Conservation (phyloP, 2,113 vertebrate species). For the Struthio camelus region DNA sequence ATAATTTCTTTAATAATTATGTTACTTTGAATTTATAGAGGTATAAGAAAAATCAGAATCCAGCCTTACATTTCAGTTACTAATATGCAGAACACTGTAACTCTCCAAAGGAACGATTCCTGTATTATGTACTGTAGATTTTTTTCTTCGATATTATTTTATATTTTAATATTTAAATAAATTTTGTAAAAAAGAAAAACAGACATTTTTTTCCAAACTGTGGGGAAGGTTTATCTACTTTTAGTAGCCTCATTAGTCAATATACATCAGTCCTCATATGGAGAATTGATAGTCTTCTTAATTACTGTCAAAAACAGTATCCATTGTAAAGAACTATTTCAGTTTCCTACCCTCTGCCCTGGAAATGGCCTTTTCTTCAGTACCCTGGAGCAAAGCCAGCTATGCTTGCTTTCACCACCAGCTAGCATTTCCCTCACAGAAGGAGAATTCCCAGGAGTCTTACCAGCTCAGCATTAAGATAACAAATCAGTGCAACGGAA, state of each 20-base stretch:
- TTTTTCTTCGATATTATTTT: not conserved
- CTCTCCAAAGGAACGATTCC: not conserved
- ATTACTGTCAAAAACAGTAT: not conserved
- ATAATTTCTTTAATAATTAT: not conserved
- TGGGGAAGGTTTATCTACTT: not conserved
- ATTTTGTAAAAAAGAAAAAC: not conserved
- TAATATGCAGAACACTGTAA: not conserved
- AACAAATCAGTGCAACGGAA: not conserved
- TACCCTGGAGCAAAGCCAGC: not conserved
- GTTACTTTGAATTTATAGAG: not conserved
- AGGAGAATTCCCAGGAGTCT: not conserved
- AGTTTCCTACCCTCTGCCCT: not conserved
- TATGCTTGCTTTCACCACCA: not conserved
- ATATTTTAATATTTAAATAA: not conserved
- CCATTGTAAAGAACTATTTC: not conserved
- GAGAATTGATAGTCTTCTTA: not conserved
- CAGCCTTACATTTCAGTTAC: not conserved
- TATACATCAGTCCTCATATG: not conserved
- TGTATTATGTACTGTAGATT: not conserved
- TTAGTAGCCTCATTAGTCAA: not conserved
- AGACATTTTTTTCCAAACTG: not conserved
- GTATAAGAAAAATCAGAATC: not conserved
- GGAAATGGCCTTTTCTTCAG: not conserved
- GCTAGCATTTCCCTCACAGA: not conserved
- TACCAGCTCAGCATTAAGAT: not conserved